These are phyloP conservation scores for Gila robusta DNA, from an alignment of 2,797 vertebrate species.

Conservation along the genomic window DNA sequence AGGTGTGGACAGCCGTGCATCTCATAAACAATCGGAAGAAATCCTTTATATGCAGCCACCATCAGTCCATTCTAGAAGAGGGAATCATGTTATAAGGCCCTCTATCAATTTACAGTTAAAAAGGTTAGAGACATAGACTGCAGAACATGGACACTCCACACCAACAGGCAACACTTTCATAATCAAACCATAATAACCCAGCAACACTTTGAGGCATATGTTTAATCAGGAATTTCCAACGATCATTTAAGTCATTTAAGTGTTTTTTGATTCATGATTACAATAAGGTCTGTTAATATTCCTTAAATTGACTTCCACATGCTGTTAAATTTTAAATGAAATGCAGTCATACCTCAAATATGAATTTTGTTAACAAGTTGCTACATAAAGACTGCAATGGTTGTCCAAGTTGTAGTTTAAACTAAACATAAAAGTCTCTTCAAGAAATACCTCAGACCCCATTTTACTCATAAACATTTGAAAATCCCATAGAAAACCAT, in stretches of 20 bases:
- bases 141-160: not conserved
- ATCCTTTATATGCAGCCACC: constrained; percentile 87
- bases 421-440: not conserved
- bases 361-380: not conserved
- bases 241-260: not conserved
- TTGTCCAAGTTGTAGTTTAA: not conserved
- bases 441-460: not conserved
- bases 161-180: not conserved
- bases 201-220: not conserved
- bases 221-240: not conserved
- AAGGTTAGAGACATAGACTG: not conserved
- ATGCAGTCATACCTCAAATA: not conserved
- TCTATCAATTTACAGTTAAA: not conserved
- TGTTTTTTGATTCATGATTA: not conserved
- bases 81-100: constrained; percentile 25
- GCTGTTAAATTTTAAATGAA: not conserved
- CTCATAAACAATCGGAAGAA: constrained; percentile 78
- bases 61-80: constrained; percentile 85
- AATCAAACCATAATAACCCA: not conserved
- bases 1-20: constrained; percentile 84
- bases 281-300: not conserved
- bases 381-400: not conserved
- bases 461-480: not conserved
- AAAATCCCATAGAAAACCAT: not conserved
- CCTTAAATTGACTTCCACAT: not conserved